Evolutionary conservation across 1,140 invertebrate species (phyloP).

Genomic region (Drosophila novamexicana): DNA sequence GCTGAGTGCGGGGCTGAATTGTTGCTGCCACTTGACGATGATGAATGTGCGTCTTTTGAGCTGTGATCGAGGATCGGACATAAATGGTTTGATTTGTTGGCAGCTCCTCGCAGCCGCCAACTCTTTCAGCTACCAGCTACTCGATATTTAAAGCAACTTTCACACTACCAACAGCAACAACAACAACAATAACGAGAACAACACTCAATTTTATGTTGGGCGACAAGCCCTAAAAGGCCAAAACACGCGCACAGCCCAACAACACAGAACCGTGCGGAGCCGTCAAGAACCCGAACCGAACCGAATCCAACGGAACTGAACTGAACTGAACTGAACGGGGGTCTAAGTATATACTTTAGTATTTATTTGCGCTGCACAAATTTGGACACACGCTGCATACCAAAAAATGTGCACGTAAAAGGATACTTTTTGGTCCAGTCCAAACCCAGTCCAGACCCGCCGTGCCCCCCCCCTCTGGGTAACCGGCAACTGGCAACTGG

Average conservation of each 20-base stretch:
- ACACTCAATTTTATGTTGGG: constrained; percentile 73
- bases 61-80: constrained; percentile 57
- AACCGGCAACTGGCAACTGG: constrained; percentile 17
- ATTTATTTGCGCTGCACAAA: constrained; percentile 75
- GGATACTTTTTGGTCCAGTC: constrained; percentile 69
- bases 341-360: constrained; percentile 42
- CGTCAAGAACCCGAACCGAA: constrained; percentile 22
- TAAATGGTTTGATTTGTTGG: constrained; percentile 80
- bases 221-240: constrained; percentile 71
- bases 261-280: not conserved
- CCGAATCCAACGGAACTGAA: constrained; percentile 10
- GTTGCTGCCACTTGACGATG: constrained; percentile 65
- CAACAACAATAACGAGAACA: constrained; percentile 3
- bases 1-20: not conserved
- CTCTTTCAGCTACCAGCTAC: constrained; percentile 1
- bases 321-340: constrained; percentile 10
- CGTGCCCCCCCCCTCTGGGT: constrained; percentile 1
- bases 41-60: constrained; percentile 66
- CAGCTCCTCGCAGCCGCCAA: constrained; percentile 23
- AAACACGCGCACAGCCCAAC: constrained; percentile 64
- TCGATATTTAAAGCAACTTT: constrained; percentile 80
- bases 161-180: constrained; percentile 57
- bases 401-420: constrained; percentile 73
- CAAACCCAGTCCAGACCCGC: not conserved
- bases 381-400: constrained; percentile 78